Evolutionary conservation across 2,888 invertebrate genomes (phyloP).

Genomic region (Trichacis sp.): DNA sequence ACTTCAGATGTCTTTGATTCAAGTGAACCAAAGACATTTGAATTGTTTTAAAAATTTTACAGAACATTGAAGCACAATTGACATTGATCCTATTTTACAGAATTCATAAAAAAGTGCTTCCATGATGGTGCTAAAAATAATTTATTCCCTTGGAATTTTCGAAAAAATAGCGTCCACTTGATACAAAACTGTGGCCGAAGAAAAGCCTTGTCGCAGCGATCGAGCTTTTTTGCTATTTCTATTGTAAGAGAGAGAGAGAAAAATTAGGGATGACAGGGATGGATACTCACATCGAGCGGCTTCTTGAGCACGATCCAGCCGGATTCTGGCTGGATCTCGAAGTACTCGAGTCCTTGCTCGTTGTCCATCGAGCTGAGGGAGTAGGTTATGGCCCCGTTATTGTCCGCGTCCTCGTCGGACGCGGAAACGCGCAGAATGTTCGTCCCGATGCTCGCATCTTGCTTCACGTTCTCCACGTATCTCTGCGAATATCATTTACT

Average conservation of each 20-base stretch:
- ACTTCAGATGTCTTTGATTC: no score
- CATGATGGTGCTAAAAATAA: no score
- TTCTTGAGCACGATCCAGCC: slow-evolving; percentile 97
- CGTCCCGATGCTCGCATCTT: slow-evolving; percentile 95
- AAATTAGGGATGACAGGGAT: slow-evolving; percentile 22
- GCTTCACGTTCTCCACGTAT: slow-evolving; percentile 97
- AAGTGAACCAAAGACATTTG: no score
- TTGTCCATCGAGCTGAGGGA: slow-evolving; percentile 90
- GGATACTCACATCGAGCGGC: slow-evolving; percentile 93
- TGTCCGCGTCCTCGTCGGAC: slow-evolving; percentile 96
- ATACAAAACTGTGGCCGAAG: no score
- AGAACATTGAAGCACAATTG: no score
- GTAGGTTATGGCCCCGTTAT: slow-evolving; percentile 95
- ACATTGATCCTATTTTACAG: no score
- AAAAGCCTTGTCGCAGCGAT: no score
- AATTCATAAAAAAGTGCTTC: no score
- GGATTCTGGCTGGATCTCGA: slow-evolving; percentile 95
- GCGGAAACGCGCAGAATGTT: slow-evolving; percentile 95
- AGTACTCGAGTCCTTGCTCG: slow-evolving; percentile 88
- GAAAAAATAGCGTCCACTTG: no score
- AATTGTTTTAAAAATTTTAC: no score
- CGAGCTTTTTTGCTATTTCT: slow-evolving; percentile 32
- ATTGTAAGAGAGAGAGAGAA: slow-evolving; percentile 11
- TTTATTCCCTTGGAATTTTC: no score
- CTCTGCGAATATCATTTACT: no score